Conservation (phyloP, 2,888 invertebrate species). For the Metallyticus violacea region DNA sequence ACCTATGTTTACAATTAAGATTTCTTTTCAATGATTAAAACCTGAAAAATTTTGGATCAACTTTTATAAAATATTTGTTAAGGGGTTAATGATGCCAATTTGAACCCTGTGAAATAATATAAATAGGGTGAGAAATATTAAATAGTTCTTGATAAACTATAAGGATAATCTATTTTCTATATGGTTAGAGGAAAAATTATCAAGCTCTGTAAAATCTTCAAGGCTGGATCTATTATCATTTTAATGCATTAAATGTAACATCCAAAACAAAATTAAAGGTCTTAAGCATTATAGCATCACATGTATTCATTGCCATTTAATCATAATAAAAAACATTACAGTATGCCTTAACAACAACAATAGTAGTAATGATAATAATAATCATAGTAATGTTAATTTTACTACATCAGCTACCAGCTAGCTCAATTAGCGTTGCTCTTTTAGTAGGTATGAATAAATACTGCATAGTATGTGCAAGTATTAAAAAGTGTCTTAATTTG, state of each 20-base stretch:
- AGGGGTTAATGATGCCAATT: too few relatives aligned
- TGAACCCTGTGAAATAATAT: too few relatives aligned
- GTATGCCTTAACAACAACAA: not conserved
- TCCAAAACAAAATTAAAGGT: not conserved
- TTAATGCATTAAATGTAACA: not conserved
- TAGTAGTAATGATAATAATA: not conserved
- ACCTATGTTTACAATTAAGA: too few relatives aligned
- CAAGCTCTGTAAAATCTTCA: too few relatives aligned
- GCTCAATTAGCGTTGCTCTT: not conserved
- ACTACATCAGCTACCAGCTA: not conserved
- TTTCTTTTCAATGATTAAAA: too few relatives aligned
- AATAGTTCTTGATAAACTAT: too few relatives aligned
- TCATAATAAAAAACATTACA: not conserved
- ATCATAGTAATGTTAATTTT: not conserved
- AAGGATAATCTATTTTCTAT: too few relatives aligned
- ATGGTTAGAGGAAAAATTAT: too few relatives aligned
- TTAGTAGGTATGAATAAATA: not conserved
- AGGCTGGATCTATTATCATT: too few relatives aligned
- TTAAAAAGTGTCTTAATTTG: not conserved
- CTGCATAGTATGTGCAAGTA: not conserved
- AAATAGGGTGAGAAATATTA: too few relatives aligned
- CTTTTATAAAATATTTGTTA: too few relatives aligned
- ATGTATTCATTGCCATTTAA: not conserved
- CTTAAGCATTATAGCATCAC: not conserved
- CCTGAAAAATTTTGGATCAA: too few relatives aligned